Evolutionary conservation across 1,140 invertebrate species (phyloP).

Genomic region (Thereuonema tuberculata): DNA sequence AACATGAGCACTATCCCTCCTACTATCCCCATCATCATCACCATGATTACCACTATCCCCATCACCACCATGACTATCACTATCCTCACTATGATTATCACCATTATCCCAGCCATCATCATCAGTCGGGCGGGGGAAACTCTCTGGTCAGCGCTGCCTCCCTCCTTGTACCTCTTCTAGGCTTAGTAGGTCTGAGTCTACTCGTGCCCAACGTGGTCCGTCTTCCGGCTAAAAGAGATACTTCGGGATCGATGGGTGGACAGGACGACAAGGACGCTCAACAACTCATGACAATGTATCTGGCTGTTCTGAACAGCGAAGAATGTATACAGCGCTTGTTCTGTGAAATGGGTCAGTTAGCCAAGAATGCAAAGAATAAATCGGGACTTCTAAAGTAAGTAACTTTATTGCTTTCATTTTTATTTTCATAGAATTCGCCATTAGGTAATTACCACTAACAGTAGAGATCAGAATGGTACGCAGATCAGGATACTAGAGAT

Average conservation of each 20-base stretch:
- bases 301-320: background rate
- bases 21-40: background rate
- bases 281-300: background rate
- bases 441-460: too few species aligned
- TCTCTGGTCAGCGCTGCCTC: background rate
- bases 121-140: background rate
- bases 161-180: slow-evolving; percentile 3
- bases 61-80: background rate
- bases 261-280: background rate
- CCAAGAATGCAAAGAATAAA: background rate
- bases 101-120: background rate
- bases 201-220: slow-evolving; percentile 3
- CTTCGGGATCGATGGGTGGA: too few species aligned
- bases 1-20: background rate
- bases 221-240: background rate
- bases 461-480: too few species aligned
- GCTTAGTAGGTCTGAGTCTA: slow-evolving; percentile 6
- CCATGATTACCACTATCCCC: background rate
- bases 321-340: background rate
- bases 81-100: background rate
- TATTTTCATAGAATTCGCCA: too few species aligned
- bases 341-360: slow-evolving; percentile 4
- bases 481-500: too few species aligned
- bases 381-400: background rate
- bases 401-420: too few species aligned